A percentile compares a stretch with the other conserved stretches of the same genome.
These are phyloP conservation scores for Calliopsis andreniformis DNA, from an alignment of 1,140 invertebrate genomes.

Conservation along the genomic window DNA sequence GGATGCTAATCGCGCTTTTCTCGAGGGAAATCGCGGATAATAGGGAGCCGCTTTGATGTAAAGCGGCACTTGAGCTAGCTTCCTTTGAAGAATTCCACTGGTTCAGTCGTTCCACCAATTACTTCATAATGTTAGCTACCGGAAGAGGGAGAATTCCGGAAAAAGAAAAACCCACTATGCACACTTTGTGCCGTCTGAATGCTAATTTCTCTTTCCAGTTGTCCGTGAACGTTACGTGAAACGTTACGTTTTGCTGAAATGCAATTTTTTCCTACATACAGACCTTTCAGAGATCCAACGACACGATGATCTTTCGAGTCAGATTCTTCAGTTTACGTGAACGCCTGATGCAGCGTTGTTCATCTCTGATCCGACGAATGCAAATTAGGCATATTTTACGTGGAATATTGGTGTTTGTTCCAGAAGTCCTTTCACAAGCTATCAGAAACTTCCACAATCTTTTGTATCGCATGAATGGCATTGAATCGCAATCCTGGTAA, in stretches of 20 bases:
- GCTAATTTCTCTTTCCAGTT: not conserved
- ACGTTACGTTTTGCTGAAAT: no score
- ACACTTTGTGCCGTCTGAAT: not conserved
- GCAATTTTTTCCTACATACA: no score
- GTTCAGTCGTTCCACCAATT: slow-evolving; percentile 33
- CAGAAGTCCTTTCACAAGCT: slow-evolving; percentile 5
- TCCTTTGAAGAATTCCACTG: slow-evolving; percentile 22
- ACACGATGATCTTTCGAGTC: no score
- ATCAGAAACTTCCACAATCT: no score
- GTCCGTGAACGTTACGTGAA: not conserved
- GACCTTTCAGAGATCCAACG: no score
- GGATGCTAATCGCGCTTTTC: slow-evolving; percentile 15
- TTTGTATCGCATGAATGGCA: slow-evolving; percentile 22
- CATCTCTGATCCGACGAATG: not conserved
- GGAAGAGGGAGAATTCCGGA: slow-evolving; percentile 20
- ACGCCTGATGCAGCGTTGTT: no score
- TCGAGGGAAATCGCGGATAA: slow-evolving; percentile 19
- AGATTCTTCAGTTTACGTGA: no score
- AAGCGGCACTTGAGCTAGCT: slow-evolving; percentile 20
- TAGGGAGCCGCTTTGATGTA: slow-evolving; percentile 14
- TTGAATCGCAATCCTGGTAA: slow-evolving; percentile 48
- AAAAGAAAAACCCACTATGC: not conserved
- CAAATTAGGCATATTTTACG: not conserved
- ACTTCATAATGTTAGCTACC: slow-evolving; percentile 27
- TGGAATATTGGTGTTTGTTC: slow-evolving; percentile 23